A percentile compares a stretch with the other conserved stretches of the same genome.
Evolutionary conservation across 1,140 invertebrate genomes (phyloP).

Genomic region (Ips typographus): DNA sequence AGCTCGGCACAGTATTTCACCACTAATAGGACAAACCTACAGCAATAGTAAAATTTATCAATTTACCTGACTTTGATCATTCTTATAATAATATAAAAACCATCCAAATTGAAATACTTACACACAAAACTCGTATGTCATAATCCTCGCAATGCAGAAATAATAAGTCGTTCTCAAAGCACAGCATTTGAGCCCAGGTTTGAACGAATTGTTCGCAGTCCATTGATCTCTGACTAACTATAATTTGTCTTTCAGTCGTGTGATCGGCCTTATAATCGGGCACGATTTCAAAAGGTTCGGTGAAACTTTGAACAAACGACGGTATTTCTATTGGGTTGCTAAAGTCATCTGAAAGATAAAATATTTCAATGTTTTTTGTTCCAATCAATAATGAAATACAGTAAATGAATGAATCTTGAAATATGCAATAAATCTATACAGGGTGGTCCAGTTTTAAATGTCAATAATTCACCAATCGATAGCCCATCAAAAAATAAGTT

Average conservation of each 20-base stretch:
- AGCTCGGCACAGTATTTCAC: constrained; percentile 50
- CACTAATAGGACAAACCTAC: constrained; percentile 51
- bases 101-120: constrained; percentile 39
- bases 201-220: constrained; percentile 52
- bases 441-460: too few species aligned
- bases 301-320: constrained; percentile 48
- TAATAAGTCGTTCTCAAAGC: constrained; percentile 46
- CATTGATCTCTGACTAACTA: constrained; percentile 50
- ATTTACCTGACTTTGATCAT: not conserved
- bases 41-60: not conserved
- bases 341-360: constrained; percentile 48
- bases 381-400: not conserved
- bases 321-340: constrained; percentile 52
- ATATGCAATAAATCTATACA: too few species aligned
- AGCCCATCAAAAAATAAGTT: too few species aligned
- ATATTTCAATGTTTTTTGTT: not conserved
- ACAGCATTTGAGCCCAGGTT: constrained; percentile 47
- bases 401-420: too few species aligned
- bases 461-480: too few species aligned
- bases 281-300: constrained; percentile 50
- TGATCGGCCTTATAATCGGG: constrained; percentile 48
- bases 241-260: constrained; percentile 48
- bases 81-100: not conserved
- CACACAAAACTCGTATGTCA: constrained; percentile 50
- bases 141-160: constrained; percentile 52